phyloP scores from a whole-genome alignment of 2,888 invertebrate genomes.

The Lagria hirta region DNA sequence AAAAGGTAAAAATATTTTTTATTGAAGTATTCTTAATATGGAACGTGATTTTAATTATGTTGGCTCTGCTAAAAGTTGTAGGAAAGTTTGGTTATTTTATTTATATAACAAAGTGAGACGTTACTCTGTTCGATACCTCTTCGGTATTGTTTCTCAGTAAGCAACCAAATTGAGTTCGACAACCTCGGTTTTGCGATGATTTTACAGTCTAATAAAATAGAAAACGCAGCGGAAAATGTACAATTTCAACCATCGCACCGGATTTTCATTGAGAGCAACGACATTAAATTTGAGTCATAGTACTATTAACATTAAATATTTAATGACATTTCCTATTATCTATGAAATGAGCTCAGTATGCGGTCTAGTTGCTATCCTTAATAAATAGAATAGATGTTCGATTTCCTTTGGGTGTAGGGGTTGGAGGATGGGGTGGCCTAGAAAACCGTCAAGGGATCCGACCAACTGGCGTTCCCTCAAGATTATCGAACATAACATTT shows the following conservation, averaged over 20 bases:
- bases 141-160: slow-evolving; percentile 17
- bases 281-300: slow-evolving; percentile 19
- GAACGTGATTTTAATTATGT: too few relatives aligned
- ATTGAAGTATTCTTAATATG: too few relatives aligned
- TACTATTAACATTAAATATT: slow-evolving; percentile 22
- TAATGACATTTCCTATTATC: slow-evolving; percentile 22
- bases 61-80: too few relatives aligned
- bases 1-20: too few relatives aligned
- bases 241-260: too few relatives aligned
- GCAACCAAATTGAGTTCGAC: slow-evolving; percentile 24
- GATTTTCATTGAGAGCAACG: too few relatives aligned
- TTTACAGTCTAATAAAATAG: slow-evolving; percentile 27
- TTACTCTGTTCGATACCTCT: too few relatives aligned
- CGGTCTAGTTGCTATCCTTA: slow-evolving; percentile 22
- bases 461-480: slow-evolving; percentile 27
- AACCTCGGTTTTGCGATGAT: slow-evolving; percentile 23
- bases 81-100: too few relatives aligned
- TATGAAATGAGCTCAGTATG: slow-evolving; percentile 24
- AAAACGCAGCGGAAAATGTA: slow-evolving; percentile 18
- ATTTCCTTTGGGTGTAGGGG: slow-evolving; percentile 34
- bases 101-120: too few relatives aligned
- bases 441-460: slow-evolving; percentile 24
- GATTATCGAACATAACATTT: slow-evolving; percentile 3
- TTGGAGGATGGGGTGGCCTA: slow-evolving; percentile 30
- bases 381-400: slow-evolving; percentile 25